Percentiles rank a stretch among this genome's conserved stretches.
phyloP scores from a whole-genome alignment of 2,888 invertebrate species.

The Tricholauxania praeusta region DNA sequence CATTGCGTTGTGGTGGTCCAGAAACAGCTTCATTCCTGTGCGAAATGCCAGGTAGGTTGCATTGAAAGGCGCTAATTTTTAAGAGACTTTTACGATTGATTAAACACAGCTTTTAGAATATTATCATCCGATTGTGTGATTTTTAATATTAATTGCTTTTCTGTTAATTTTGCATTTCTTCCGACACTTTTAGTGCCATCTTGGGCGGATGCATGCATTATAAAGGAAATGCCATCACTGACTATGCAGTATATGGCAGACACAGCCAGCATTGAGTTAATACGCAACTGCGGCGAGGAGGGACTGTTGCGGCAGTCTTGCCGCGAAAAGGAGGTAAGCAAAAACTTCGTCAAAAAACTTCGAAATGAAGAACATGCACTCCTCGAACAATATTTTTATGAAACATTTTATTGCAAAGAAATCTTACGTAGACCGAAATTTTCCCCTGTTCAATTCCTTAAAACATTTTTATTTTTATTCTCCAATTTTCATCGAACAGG shows the following conservation, averaged over 20 bases:
- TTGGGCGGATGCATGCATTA: conserved; percentile 83
- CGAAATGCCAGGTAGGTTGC: conserved; percentile 78
- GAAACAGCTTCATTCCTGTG: conserved; percentile 84
- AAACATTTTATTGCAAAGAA: too few species aligned
- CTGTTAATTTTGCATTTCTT: conserved; percentile 26
- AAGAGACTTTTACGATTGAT: too few species aligned
- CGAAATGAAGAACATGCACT: too few species aligned
- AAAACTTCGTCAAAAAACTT: background rate
- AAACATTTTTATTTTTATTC: background rate
- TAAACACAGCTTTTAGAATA: too few species aligned
- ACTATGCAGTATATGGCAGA: conserved; percentile 83
- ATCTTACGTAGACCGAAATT: too few species aligned
- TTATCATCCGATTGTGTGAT: too few species aligned
- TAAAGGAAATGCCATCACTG: conserved; percentile 78
- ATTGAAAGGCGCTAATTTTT: background rate
- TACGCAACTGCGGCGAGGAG: conserved; percentile 81
- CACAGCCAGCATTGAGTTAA: conserved; percentile 80
- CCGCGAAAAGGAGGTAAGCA: conserved; percentile 78
- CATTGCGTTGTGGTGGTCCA: conserved; percentile 80
- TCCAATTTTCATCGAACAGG: conserved; percentile 48
- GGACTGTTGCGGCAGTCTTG: conserved; percentile 80
- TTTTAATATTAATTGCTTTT: conserved; percentile 13
- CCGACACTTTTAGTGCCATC: conserved; percentile 74
- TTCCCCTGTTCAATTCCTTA: background rate
- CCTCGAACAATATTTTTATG: too few species aligned